Evolutionary conservation across 2,113 vertebrate species (phyloP), one percentile per base, ranked within the genome.

Genomic region (Platichthys flesus): DNA sequence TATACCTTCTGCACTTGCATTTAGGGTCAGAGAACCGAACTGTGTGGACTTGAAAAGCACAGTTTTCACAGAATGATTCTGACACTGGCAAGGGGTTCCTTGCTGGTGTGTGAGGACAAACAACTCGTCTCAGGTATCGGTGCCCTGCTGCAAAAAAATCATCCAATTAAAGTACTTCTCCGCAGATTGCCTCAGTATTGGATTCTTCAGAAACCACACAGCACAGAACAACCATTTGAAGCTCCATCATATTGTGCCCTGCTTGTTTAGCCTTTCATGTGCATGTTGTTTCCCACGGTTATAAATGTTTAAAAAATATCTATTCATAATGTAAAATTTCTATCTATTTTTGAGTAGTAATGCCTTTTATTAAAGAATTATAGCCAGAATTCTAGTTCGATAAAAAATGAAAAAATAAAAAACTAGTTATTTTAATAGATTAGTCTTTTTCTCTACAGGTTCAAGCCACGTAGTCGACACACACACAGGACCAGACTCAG

Each of bases 1-100:
- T 67, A n/a, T 9, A 78, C 62, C 40, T 51, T 28, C 21, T 20
- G 14, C 60, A 56, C 55, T 67, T 59, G 49, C 28, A 12, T 18
- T 52, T 76, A 31, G 20, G 71, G 63, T 68, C 62, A 74, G 49
- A 71, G 71, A 57, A 49, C 64, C 26, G 9, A 52, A 49, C 64
- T 37, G 9, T 9, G 37, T 31, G 20, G 24, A 45, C 31, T 49
- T 55, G 57, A 21, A 31, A 37, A 40, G 40, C 35, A 23, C 9
- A 6, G 15, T 24, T 57, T 62, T 77, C 31, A 55, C 59, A 45
- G 8, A 69, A 47, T 6, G 49, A 60, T 58, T 40, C 61, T 49
- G 51, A 16, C 26, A 40, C 15, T 52, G 26, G 20, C 40, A 67
- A 62, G 68, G 47, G 35, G 35, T 62, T 61, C 63, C 69, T 63